Base-by-base conservation (phyloP, 1,140 invertebrate species). In the Hyles euphorbiae region DNA sequence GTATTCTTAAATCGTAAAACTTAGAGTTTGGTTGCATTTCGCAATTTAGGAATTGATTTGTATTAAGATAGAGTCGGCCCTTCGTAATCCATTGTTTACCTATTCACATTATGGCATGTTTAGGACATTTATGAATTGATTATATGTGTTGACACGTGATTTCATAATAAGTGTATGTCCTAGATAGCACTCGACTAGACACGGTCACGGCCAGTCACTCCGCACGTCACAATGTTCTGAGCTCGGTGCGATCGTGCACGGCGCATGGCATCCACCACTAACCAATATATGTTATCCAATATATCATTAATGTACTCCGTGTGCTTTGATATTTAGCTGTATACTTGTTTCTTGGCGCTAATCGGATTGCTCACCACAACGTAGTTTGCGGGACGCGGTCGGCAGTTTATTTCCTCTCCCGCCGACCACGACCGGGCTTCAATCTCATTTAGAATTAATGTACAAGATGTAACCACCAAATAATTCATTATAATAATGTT, bases 381-480 rank as follows among this genome's bases (percentile, higher is more conserved):
- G 7, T 45, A 44, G 8, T 44, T 54, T 10, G n/a, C 3, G 4
- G 22, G 3, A 54, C 53, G 34, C 8, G 53, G 11, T 45, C 36
- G 36, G 12, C 46, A 52, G 5, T 34, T 51, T 46, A 50, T 58
- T 58, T 55, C 47, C 44, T 5, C 22, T 33, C 22, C 9, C 7
- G 46, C 49, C 53, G 6, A 56, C 43, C 49, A 36, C 56, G 62
- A 50, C 43, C 36, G 34, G 57, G 70, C 71, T 57, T 74, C 78
- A 81, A 83, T 83, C 80, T 87, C 80, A 82, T 81, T 59, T 83
- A 84, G 78, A 61, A 68, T 61, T 81, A 76, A 79, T 81, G 79
- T 87, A 87, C 81, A 83, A 87, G 72, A 74, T 82, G 71, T 87
- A 83, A 87, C 82, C 84, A 87, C 84, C 84, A 85, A 85, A 87